phyloP scores from a whole-genome alignment of 1,140 invertebrate species.

The Episyrphus balteatus region DNA sequence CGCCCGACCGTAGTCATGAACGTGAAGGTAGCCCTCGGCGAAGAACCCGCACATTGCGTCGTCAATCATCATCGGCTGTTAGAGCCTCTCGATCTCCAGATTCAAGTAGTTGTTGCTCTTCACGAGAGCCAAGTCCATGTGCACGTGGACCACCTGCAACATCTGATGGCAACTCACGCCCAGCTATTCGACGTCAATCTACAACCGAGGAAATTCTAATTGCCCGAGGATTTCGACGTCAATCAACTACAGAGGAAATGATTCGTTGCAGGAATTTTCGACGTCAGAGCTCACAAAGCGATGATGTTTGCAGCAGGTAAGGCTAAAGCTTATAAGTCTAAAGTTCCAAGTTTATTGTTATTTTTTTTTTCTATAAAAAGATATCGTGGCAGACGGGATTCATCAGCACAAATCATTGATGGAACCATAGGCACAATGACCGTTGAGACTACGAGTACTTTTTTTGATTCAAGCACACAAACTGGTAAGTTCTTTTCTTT shows the following conservation, averaged over 20 bases:
- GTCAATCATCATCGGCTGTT: constrained; percentile 69
- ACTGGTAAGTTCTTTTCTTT: constrained; percentile 58
- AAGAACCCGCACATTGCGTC: constrained; percentile 49
- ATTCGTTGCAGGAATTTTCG: constrained; percentile 80
- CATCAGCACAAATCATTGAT: constrained; percentile 79
- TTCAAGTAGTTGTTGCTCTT: constrained; percentile 62
- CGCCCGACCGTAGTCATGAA: constrained; percentile 63
- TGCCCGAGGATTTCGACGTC: constrained; percentile 74
- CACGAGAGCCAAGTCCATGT: constrained; percentile 59
- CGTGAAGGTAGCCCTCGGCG: constrained; percentile 58
- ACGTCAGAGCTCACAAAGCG: constrained; percentile 66
- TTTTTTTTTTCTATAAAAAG: constrained; percentile 7
- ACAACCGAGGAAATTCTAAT: constrained; percentile 87
- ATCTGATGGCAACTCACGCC: constrained; percentile 41
- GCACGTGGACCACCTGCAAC: constrained; percentile 45
- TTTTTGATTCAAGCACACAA: constrained; percentile 86
- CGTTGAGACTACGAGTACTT: constrained; percentile 80
- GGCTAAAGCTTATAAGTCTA: not conserved
- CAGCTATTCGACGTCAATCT: constrained; percentile 70
- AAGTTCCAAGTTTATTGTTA: not conserved
- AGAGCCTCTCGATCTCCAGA: constrained; percentile 53
- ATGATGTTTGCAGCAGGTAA: constrained; percentile 52
- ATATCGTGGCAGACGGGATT: constrained; percentile 70
- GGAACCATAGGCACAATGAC: constrained; percentile 88
- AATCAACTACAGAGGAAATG: constrained; percentile 86